phyloP scores from a whole-genome alignment of 1,140 invertebrate species.

The Scaptomyza hsui region DNA sequence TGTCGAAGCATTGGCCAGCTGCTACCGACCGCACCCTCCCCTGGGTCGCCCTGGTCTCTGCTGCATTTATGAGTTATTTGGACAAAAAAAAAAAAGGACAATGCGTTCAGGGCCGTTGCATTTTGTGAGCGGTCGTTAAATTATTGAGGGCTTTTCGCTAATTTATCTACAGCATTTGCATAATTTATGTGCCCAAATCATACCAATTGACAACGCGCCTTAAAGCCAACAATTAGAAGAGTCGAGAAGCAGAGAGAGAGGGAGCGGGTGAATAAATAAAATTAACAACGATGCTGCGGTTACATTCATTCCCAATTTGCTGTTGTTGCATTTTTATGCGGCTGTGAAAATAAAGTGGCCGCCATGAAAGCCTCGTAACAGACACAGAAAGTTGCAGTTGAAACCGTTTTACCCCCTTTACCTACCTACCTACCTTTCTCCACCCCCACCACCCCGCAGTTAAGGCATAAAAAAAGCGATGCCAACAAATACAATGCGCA shows the following conservation, averaged over 20 bases:
- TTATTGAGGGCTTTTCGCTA: constrained; percentile 61
- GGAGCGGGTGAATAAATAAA: constrained; percentile 66
- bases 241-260: constrained; percentile 9
- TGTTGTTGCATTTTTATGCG: constrained; percentile 80
- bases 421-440: not conserved
- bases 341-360: constrained; percentile 79
- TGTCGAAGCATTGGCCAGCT: constrained; percentile 37
- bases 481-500: constrained; percentile 79
- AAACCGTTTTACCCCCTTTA: not conserved
- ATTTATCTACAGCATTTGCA: constrained; percentile 76
- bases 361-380: constrained; percentile 56
- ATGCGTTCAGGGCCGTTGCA: constrained; percentile 64
- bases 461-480: constrained; percentile 55
- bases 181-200: constrained; percentile 76
- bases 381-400: constrained; percentile 4
- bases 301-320: constrained; percentile 81
- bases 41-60: not conserved
- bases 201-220: constrained; percentile 49
- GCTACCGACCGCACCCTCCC: constrained; percentile 9
- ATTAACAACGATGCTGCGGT: constrained; percentile 78
- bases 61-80: constrained; percentile 77
- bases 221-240: constrained; percentile 55
- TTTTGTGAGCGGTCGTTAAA: constrained; percentile 67
- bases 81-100: constrained; percentile 38
- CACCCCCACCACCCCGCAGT: constrained; percentile 13